Evolutionary conservation across 2,113 vertebrate genomes (phyloP).

Genomic region (Tylochromis polylepis): DNA sequence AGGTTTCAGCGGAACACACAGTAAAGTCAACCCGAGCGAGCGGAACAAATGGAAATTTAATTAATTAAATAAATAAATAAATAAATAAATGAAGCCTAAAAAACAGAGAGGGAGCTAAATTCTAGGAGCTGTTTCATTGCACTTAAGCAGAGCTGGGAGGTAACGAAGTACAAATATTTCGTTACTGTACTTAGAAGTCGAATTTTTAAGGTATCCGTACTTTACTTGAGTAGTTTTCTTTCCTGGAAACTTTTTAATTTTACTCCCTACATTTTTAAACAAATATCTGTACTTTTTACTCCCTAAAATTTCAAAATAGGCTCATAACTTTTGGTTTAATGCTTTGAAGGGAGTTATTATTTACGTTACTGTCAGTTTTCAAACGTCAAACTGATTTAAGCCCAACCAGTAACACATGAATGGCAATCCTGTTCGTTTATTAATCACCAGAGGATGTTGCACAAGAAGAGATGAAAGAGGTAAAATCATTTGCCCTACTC

Average conservation of each 20-base stretch:
- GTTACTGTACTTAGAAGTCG: neutral
- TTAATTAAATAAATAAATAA: neutral
- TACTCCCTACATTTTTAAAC: neutral
- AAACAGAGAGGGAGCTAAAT: neutral
- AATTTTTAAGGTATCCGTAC: neutral
- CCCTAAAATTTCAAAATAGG: neutral
- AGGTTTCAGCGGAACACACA: slow-evolving; percentile 39
- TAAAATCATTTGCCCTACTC: too few relatives aligned
- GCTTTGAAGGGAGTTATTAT: too few relatives aligned
- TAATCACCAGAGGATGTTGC: too few relatives aligned
- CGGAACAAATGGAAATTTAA: neutral
- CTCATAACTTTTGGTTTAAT: neutral
- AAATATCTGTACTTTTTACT: too few relatives aligned
- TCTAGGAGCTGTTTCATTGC: neutral
- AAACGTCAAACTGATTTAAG: too few relatives aligned
- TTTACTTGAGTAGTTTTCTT: neutral
- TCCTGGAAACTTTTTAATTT: neutral
- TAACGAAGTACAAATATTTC: neutral
- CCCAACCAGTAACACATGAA: too few relatives aligned
- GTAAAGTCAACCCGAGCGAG: neutral
- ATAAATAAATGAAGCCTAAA: neutral
- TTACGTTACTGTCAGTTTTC: too few relatives aligned
- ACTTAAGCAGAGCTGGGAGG: neutral
- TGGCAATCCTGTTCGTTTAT: too few relatives aligned
- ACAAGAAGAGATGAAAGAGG: too few relatives aligned